A percentile compares a stretch with the other conserved stretches of the same genome.
Conservation (phyloP, 2,797 vertebrate species). For the Ptychobarbus kaznakovi region DNA sequence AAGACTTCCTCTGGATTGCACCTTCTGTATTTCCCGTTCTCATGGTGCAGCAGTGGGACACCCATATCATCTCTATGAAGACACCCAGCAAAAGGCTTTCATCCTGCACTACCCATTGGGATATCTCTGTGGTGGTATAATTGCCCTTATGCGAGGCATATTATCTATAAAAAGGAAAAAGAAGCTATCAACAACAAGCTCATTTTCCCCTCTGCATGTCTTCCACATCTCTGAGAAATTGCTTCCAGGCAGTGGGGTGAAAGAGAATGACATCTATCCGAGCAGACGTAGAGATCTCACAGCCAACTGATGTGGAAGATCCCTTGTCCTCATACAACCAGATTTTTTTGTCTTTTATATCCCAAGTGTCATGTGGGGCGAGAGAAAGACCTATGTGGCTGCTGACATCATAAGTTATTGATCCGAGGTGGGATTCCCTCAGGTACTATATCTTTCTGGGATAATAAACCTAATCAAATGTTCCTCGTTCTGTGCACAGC, state of each 20-base stretch:
- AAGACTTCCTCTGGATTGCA: constrained; percentile 4
- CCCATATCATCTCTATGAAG: constrained; percentile 28
- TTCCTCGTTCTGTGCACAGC: constrained; percentile 18
- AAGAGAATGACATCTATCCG: constrained; percentile 44
- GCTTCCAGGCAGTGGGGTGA: constrained; percentile 29
- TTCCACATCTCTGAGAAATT: constrained; percentile 38
- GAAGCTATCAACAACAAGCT: constrained; percentile 37
- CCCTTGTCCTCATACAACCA: constrained; percentile 42
- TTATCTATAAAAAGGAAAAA: constrained; percentile 30
- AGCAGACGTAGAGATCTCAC: constrained; percentile 29
- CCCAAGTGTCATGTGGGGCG: not conserved
- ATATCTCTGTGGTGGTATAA: constrained; percentile 34
- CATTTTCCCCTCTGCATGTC: constrained; percentile 41
- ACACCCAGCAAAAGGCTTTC: constrained; percentile 28
- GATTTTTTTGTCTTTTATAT: constrained; percentile 10
- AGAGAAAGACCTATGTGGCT: constrained; percentile 15
- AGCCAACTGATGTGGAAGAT: constrained; percentile 14
- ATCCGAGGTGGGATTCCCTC: constrained; percentile 40
- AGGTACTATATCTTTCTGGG: constrained; percentile 24
- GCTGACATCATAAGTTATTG: constrained; percentile 45
- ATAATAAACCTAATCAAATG: constrained; percentile 50
- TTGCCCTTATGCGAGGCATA: constrained; percentile 37
- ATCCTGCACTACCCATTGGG: not conserved
- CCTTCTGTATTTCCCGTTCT: constrained; percentile 38
- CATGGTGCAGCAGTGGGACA: constrained; percentile 3